Evolutionary conservation across 2,888 invertebrate species (phyloP), one percentile per base, ranked within the genome.

Genomic region (Leistus spinibarbis): DNA sequence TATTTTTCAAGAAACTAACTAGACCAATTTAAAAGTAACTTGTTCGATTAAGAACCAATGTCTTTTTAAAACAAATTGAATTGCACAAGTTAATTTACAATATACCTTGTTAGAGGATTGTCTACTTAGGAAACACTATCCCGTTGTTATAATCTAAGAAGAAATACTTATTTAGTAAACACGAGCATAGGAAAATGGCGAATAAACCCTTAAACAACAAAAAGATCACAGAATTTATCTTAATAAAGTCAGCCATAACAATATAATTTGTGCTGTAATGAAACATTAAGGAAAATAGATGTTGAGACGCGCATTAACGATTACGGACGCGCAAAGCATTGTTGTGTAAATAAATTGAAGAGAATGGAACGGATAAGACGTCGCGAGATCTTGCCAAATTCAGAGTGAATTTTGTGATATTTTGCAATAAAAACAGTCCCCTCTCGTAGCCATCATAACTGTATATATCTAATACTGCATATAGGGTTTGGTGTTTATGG

Each of bases 221-320:
- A 40, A 40, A 40, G 40, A 40, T 40, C 40, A 7, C 40, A 20
- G 22, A 64, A 64, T 64, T 64, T 23, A 64, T 64, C 64, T 64
- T 27, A 64, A 64, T 64, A 64, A 64, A 23, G 64, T 64, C 64
- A 27, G 24, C 64, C 3, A 22, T 64, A 64, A 64, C 64, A 64
- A 64, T 64, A 64, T 27, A 10, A 64, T 64, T n/a, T 23, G 23
- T 24, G 24, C 24, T n/a, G 24, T 64, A 64, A 64, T 64, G 64
- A 64, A 64, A 64, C 64, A 64, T 64, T 64, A 64, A 64, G 13
- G 64, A 64, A 27, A 27, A 64, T 17, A 64, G 24, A 64, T 23
- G 60, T 16, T 60, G 40, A 40, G 40, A 40, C 40, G 40, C 56
- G 22, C 13, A 60, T 20, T 19, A 19, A 16, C 56, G 17, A 19